These are phyloP conservation scores for Nipponia nippon DNA, from an alignment of 2,113 vertebrate species.

Conservation along the genomic window DNA sequence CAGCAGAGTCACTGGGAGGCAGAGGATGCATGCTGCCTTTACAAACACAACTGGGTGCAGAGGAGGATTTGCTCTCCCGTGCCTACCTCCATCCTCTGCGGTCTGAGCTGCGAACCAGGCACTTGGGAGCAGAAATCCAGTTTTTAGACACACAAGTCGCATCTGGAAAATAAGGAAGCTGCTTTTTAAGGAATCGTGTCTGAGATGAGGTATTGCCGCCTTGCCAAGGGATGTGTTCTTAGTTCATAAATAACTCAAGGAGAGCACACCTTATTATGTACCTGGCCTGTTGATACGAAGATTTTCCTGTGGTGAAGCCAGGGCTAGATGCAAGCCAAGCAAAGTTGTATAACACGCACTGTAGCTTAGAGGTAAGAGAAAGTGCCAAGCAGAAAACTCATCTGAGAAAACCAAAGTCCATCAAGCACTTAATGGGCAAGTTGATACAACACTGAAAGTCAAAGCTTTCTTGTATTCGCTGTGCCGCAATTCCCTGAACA, in stretches of 20 bases:
- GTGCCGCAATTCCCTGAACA: neutral
- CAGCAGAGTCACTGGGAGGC: neutral
- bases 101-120: neutral
- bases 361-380: neutral
- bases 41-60: accelerated
- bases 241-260: neutral
- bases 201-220: neutral
- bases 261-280: neutral
- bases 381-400: neutral
- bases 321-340: neutral
- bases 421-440: neutral
- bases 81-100: neutral
- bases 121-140: neutral
- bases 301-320: neutral
- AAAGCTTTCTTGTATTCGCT: neutral
- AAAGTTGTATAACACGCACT: neutral
- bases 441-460: neutral
- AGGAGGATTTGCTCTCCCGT: accelerated
- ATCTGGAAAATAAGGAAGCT: neutral
- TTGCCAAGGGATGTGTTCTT: neutral
- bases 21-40: accelerated
- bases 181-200: neutral
- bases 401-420: neutral
- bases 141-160: neutral
- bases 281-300: neutral